Base-by-base conservation (phyloP, 2,888 invertebrate species). In the Zootermopsis nevadensis region DNA sequence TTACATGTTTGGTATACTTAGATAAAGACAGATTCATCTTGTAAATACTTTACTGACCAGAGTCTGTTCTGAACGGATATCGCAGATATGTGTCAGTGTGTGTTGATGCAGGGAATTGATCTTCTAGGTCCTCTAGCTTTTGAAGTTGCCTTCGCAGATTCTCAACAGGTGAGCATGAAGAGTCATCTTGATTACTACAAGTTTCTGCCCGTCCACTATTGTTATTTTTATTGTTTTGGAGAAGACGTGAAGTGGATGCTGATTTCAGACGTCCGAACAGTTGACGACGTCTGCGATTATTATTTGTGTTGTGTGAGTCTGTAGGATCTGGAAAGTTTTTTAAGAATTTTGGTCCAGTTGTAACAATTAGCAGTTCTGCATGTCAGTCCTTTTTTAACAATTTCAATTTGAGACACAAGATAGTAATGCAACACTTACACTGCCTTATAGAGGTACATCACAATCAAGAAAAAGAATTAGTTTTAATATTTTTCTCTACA, bases 91-190 rank as follows among this genome's bases (percentile, higher is more conserved):
- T 95, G 87, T 95, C 95, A 60, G 93, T 92, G 84, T 91, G 90
- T 31, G 92, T 91, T 84, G 94, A 91, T 84, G 94, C 94, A 0
- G 94, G 95, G 87, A 96, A 94, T 89, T 96, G 95, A 87, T 96
- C 96, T 87, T 96, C 96, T 67, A 96, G 89, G 87, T 96, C 96
- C 87, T 96, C 96, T 42, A 96, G 90, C 87, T 96, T 95, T 86
- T 96, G 93, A 83, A 96, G 89, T 88, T 96, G 96, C 87, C 94
- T 93, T 0, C 96, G 91, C n/a, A 96, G 90, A 84, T 95, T 95
- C 87, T 96, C 96, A 22, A 96, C 92, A 0, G 96, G 95, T 81
- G 94, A 94, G 69, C 82, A 80, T 12, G 83, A 76, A 24, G 81
- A 33, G 69, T 81, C 81, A 35, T 81, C 77, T 33, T 60, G 66